Evolutionary conservation across 2,113 vertebrate species (phyloP).

Genomic region (Rhinogobius similis): DNA sequence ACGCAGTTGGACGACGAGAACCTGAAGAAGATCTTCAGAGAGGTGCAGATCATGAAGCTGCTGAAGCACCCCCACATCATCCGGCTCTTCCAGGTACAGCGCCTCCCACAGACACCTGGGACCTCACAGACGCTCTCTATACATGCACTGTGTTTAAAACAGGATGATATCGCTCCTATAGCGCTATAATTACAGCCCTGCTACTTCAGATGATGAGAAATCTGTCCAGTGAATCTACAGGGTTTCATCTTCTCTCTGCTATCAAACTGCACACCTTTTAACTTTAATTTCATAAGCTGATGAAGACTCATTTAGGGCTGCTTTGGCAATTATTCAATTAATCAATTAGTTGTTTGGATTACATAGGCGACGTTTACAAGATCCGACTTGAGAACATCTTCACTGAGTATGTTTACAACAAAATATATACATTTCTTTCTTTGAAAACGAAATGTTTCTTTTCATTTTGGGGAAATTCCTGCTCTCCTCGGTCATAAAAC

Average conservation of each 20-base stretch:
- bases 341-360: too few species aligned
- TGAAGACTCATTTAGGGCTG: too few species aligned
- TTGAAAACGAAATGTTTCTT: too few species aligned
- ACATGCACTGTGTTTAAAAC: not conserved
- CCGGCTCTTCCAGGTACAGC: constrained; percentile 91
- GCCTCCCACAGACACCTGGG: constrained; percentile 34
- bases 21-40: constrained; percentile 98
- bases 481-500: too few species aligned
- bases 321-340: too few species aligned
- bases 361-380: too few species aligned
- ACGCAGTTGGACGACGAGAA: constrained; percentile 98
- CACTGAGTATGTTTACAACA: too few species aligned
- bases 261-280: not conserved
- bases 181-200: not conserved
- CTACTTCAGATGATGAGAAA: not conserved
- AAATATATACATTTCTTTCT: too few species aligned
- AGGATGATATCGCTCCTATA: not conserved
- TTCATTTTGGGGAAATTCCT: too few species aligned
- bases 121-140: not conserved
- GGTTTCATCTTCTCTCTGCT: not conserved
- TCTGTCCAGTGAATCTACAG: not conserved
- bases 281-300: too few species aligned
- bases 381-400: too few species aligned
- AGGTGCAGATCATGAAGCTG: constrained; percentile 99
- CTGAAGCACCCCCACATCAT: constrained; percentile 98